A percentile compares a stretch with the other conserved stretches of the same genome.
phyloP scores from a whole-genome alignment of 2,888 invertebrate genomes.

The Anthrax anthrax region DNA sequence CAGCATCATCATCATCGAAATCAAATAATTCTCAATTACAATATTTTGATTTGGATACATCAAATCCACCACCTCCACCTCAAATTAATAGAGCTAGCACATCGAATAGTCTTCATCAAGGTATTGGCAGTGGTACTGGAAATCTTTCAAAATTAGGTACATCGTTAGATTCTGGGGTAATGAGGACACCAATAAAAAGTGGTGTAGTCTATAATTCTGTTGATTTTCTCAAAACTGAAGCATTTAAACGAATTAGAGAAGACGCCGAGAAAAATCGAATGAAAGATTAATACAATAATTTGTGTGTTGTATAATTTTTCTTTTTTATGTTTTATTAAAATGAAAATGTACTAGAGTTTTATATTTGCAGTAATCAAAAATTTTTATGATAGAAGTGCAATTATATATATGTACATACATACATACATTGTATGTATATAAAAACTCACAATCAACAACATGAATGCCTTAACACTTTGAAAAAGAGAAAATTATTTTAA shows the following conservation, averaged over 20 bases:
- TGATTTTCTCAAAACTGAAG: conserved; percentile 87
- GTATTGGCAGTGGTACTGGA: conserved; percentile 20
- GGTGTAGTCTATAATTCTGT: conserved; percentile 75
- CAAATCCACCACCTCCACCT: conserved; percentile 35
- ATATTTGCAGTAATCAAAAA: neutral
- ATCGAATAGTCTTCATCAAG: conserved; percentile 13
- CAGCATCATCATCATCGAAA: conserved; percentile 13
- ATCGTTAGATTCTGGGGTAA: conserved; percentile 27
- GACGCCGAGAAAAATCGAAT: conserved; percentile 55
- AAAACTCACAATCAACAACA: too few relatives aligned
- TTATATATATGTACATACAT: neutral
- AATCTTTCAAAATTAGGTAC: conserved; percentile 20
- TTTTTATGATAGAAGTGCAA: conserved; percentile 5
- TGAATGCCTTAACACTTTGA: too few relatives aligned
- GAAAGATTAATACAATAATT: conserved; percentile 11
- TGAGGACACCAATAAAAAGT: conserved; percentile 35
- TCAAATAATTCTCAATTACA: conserved; percentile 39
- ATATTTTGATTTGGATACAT: conserved; percentile 70
- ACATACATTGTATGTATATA: too few relatives aligned
- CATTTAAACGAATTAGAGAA: conserved; percentile 73
- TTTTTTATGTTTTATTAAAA: neutral
- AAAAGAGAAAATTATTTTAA: too few relatives aligned
- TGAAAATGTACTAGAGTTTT: neutral
- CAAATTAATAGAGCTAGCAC: conserved; percentile 16
- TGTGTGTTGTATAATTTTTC: neutral